phyloP scores from a whole-genome alignment of 2,888 invertebrate species.

The Teleiodes luculella region DNA sequence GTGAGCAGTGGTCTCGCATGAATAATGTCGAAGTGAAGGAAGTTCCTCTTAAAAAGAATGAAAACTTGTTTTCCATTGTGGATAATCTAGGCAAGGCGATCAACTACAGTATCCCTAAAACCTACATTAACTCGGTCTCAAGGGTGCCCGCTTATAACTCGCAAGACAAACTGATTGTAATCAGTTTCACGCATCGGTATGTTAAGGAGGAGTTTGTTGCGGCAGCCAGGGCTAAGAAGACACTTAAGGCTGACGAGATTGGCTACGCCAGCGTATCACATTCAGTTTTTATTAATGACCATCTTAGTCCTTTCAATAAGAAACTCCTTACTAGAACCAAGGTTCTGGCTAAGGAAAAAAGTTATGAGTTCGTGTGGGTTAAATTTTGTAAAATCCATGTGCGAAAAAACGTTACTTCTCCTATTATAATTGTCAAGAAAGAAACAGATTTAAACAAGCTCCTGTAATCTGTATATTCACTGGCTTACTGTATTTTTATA shows the following conservation, averaged over 20 bases:
- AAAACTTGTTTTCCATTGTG: constrained; percentile 3
- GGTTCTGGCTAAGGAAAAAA: constrained; percentile 12
- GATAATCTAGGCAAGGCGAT: not conserved
- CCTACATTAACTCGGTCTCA: constrained; percentile 14
- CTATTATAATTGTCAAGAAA: not conserved
- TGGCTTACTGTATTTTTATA: not conserved
- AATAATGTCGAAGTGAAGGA: constrained; percentile 13
- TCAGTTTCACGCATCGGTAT: constrained; percentile 18
- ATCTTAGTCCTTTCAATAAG: constrained; percentile 11
- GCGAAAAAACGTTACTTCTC: constrained; percentile 17
- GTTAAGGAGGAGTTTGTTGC: constrained; percentile 21
- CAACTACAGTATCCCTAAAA: not conserved
- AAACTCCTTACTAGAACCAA: constrained; percentile 15
- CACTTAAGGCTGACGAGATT: not conserved
- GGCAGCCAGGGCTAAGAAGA: constrained; percentile 10
- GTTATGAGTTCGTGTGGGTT: constrained; percentile 15
- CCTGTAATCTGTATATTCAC: not conserved
- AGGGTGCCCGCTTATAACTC: constrained; percentile 11
- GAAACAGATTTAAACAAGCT: constrained; percentile 10
- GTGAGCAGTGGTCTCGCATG: not conserved
- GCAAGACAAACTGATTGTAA: constrained; percentile 18
- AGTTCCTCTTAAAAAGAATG: not conserved
- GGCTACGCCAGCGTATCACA: not conserved
- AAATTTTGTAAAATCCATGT: constrained; percentile 20
- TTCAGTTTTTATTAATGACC: constrained; percentile 5